Conservation (phyloP, 35 echinoderm and acorn worm species). For the Strongylocentrotus purpuratus region DNA sequence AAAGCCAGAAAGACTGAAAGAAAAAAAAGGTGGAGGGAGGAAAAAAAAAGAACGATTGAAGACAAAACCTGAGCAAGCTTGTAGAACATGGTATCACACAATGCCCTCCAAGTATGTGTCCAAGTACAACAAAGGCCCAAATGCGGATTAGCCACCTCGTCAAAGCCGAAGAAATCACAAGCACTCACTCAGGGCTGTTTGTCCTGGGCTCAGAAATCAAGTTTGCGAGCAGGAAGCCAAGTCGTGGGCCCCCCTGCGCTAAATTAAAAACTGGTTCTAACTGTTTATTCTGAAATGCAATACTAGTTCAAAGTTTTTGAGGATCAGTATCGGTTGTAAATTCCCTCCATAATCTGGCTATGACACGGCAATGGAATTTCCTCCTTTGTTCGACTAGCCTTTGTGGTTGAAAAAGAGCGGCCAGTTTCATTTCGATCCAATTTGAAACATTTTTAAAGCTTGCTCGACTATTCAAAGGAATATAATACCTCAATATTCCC, state of each 20-base stretch:
- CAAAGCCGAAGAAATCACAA: slow-evolving; percentile 54
- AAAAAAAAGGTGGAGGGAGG: neutral
- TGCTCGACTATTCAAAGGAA: neutral
- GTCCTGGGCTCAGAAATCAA: slow-evolving; percentile 38
- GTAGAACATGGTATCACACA: slow-evolving; percentile 53
- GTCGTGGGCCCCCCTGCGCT: neutral
- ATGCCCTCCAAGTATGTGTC: slow-evolving; percentile 49
- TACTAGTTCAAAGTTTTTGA: slow-evolving; percentile 40
- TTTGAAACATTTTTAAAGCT: slow-evolving; percentile 2
- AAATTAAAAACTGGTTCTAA: slow-evolving; percentile 32
- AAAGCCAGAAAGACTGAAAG: neutral
- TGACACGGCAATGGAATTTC: slow-evolving; percentile 33
- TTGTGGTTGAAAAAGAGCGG: neutral
- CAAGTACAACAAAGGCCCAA: neutral
- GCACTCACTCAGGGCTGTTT: slow-evolving; percentile 39
- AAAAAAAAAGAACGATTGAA: neutral
- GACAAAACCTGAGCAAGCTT: slow-evolving; percentile 23
- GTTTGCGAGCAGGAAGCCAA: slow-evolving; percentile 47
- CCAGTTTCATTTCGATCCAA: neutral
- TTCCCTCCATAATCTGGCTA: slow-evolving; percentile 30
- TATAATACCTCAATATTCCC: neutral
- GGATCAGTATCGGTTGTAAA: slow-evolving; percentile 37
- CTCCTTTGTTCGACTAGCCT: neutral
- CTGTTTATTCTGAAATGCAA: slow-evolving; percentile 36
- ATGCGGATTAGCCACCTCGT: slow-evolving; percentile 26